Evolutionary conservation across 1,140 invertebrate genomes (phyloP).

Genomic region (Achroia grisella): DNA sequence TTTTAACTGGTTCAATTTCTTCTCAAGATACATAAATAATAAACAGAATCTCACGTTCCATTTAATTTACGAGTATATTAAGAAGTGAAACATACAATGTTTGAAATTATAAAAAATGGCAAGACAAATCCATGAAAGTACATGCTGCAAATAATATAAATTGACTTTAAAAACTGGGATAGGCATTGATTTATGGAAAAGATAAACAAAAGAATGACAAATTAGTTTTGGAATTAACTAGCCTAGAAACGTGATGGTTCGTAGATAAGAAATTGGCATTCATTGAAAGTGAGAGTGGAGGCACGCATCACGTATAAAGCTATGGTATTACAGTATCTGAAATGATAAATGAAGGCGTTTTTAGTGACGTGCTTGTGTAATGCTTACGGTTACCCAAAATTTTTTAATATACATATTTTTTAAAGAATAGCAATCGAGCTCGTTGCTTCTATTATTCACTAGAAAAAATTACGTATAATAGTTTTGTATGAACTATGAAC

Average conservation of each 20-base stretch:
- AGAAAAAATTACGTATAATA: too few species aligned
- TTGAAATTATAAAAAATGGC: slow-evolving; percentile 1
- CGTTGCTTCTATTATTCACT: too few species aligned
- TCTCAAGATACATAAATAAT: neutral
- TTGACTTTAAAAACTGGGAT: neutral
- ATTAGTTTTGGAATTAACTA: slow-evolving; percentile 5
- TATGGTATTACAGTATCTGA: neutral
- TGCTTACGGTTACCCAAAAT: too few species aligned
- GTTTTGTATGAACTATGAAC: too few species aligned
- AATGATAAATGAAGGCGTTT: too few species aligned
- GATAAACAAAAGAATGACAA: neutral
- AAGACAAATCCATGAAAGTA: neutral
- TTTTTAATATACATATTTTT: too few species aligned
- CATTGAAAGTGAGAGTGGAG: slow-evolving; percentile 12
- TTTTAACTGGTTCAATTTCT: too few species aligned
- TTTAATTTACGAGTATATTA: neutral
- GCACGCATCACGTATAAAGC: neutral
- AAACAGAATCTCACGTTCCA: slow-evolving; percentile 2
- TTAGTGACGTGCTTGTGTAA: too few species aligned
- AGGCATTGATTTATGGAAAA: neutral
- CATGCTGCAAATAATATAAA: neutral
- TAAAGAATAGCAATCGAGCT: too few species aligned
- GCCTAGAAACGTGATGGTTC: slow-evolving; percentile 5
- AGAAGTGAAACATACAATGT: neutral
- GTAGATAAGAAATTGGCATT: neutral